Base-by-base conservation (phyloP, 2,797 vertebrate species). In the Synaphobranchus kaupii region DNA sequence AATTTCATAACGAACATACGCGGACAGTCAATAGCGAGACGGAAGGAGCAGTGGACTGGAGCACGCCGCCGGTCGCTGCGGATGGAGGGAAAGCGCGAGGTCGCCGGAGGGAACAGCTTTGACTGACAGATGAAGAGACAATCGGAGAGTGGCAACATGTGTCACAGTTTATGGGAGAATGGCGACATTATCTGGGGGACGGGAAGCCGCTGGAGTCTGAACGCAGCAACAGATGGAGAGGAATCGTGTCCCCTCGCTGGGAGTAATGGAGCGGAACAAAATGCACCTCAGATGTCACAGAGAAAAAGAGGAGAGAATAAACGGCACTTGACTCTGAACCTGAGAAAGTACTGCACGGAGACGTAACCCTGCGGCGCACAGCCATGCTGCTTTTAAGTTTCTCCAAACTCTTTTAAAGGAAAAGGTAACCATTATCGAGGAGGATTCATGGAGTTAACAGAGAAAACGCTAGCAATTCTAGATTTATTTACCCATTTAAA, bases 221-320 rank as follows among this genome's bases (percentile, higher is more conserved):
- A 89, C 83, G 63, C 28, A 86, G 68, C 89, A 88, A 87, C 94
- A 94, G 92, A 94, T 91, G 91, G 91, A 88, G 83, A 91, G n/a
- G 89, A 93, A 86, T 89, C 48, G 4, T 52, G 12, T 80, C 9
- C 85, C 84, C 90, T 91, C 88, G 84, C 73, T 84, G 78, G 52
- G 84, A 89, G 89, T 92, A 94, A 95, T 90, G 91, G 86, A 28
- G 87, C 83, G 86, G 89, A 94, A 92, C 89, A 87, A 92, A 66
- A 91, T 88, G 56, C 90, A 87, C 87, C 88, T 81, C 85, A 89
- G n/a, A n/a, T n/a, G 56, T 86, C 88, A 87, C 54, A 31, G 87
- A 83, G 78, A 54, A 34, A 39, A 47, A 31, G 48, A 71, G 10
- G 1, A 54, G 52, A 50, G 50, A 60, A 34, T 58, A 7, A 84